A percentile compares a stretch with the other conserved stretches of the same genome.
phyloP scores from a whole-genome alignment of 2,797 vertebrate species.

The Sylvia borin region DNA sequence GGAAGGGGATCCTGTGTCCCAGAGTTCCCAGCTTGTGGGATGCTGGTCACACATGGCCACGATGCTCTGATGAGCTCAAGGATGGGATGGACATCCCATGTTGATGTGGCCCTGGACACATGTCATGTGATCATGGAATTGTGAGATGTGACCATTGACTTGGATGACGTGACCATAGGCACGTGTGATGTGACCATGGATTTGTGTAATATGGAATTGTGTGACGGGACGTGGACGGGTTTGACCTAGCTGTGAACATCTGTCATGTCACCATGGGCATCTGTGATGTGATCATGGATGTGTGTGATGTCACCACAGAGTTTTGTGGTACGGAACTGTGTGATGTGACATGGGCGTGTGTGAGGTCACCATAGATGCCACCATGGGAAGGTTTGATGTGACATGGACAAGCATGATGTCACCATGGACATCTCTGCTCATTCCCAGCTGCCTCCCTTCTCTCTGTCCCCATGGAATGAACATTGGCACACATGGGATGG shows the following conservation, averaged over 20 bases:
- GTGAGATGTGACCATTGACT: no score
- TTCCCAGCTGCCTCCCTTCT: background rate
- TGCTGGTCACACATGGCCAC: rapidly evolving
- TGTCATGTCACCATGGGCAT: rapidly evolving
- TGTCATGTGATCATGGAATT: background rate
- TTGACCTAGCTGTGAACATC: background rate
- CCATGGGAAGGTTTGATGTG: background rate
- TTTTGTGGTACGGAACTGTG: rapidly evolving
- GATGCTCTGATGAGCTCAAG: background rate
- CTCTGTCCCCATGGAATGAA: rapidly evolving
- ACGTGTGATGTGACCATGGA: no score
- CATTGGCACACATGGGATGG: rapidly evolving
- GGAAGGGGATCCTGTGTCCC: background rate
- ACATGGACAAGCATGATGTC: no score
- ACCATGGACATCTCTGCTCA: background rate
- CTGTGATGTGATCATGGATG: rapidly evolving
- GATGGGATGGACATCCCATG: background rate
- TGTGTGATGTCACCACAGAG: background rate
- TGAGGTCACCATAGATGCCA: background rate
- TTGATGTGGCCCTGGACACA: background rate
- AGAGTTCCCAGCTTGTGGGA: rapidly evolving
- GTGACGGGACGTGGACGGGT: rapidly evolving
- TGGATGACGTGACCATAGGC: background rate
- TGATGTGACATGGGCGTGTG: no score
- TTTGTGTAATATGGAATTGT: rapidly evolving